Percentiles rank a stretch among this genome's conserved stretches.
Conservation (phyloP, 2,797 vertebrate genomes). For the Sebastes baramenuke region DNA sequence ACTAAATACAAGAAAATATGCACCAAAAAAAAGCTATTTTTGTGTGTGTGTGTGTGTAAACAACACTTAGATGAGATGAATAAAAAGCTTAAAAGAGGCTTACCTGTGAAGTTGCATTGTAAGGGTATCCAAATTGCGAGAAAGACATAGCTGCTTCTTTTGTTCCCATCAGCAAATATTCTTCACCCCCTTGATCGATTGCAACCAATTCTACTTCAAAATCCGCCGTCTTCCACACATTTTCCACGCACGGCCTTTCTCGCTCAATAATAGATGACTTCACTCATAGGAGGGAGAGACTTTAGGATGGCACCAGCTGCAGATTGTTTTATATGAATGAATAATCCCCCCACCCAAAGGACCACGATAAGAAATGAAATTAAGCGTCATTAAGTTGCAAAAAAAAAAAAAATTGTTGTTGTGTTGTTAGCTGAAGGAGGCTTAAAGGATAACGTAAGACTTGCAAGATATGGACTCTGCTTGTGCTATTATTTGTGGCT, state of each 20-base stretch:
- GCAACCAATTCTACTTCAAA: slow-evolving; percentile 90
- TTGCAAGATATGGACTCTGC: slow-evolving; percentile 90
- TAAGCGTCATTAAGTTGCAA: slow-evolving; percentile 84
- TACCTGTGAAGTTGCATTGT: slow-evolving; percentile 97
- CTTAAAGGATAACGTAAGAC: slow-evolving; percentile 90
- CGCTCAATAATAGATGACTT: slow-evolving; percentile 92
- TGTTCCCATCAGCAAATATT: slow-evolving; percentile 92
- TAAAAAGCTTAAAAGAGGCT: slow-evolving; percentile 68
- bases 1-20: slow-evolving; percentile 29
- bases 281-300: slow-evolving; percentile 87
- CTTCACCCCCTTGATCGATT: slow-evolving; percentile 89
- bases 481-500: slow-evolving; percentile 94
- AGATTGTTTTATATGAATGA: slow-evolving; percentile 87
- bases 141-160: slow-evolving; percentile 97
- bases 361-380: slow-evolving; percentile 83
- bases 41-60: not conserved
- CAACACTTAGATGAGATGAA: slow-evolving; percentile 26
- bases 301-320: slow-evolving; percentile 84
- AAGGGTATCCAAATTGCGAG: slow-evolving; percentile 97
- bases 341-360: slow-evolving; percentile 82
- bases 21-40: not conserved
- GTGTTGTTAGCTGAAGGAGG: slow-evolving; percentile 86
- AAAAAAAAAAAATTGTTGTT: slow-evolving; percentile 83
- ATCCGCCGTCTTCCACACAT: slow-evolving; percentile 89
- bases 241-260: slow-evolving; percentile 90